Evolutionary conservation across 2,888 invertebrate species (phyloP), one percentile per base, ranked within the genome.

Genomic region (Mimumesa dahlbomi): DNA sequence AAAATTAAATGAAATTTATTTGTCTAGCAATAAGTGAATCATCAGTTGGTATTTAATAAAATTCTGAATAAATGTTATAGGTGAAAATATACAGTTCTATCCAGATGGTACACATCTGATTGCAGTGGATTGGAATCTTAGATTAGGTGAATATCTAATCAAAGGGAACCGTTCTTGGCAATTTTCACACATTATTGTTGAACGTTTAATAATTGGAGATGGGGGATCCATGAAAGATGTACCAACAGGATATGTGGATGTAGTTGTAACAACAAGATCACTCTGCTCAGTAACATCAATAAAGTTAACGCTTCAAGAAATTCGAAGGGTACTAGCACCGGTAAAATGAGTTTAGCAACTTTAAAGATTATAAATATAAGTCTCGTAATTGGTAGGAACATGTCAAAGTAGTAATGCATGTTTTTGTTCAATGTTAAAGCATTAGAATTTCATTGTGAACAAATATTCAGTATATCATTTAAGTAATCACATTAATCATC

Each of bases 51-150:
- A n/a, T n/a, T n/a, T n/a, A n/a, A n/a, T n/a, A n/a, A n/a, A n/a
- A n/a, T n/a, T n/a, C n/a, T n/a, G n/a, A n/a, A n/a, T 34, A 13
- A 59, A 53, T 13, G 5, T 76, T 56, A 0, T 57, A 88, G 87
- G 87, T 13, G 84, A 87, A 63, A 88, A 88, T 48, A 81, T 88
- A 48, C 84, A 77, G 40, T 88, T 82, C 63, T 88, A 88, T 69
- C 87, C 87, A 0, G 77, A 84, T 16, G 84, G 79, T 22, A 80
- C 84, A 18, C 83, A 83, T 54, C 79, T 87, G 2, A 84, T 88
- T 7, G 80, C 78, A 14, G 84, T 88, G 6, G 88, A 88, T 46
- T 85, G 85, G 82, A 88, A 88, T 53, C 52, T 73, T 0, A 86
- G 77, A 68, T 53, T 88, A 14, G 74, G 67, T 4, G 84, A 86